phyloP scores from a whole-genome alignment of 2,797 vertebrate species.

The Microhierax caerulescens region DNA sequence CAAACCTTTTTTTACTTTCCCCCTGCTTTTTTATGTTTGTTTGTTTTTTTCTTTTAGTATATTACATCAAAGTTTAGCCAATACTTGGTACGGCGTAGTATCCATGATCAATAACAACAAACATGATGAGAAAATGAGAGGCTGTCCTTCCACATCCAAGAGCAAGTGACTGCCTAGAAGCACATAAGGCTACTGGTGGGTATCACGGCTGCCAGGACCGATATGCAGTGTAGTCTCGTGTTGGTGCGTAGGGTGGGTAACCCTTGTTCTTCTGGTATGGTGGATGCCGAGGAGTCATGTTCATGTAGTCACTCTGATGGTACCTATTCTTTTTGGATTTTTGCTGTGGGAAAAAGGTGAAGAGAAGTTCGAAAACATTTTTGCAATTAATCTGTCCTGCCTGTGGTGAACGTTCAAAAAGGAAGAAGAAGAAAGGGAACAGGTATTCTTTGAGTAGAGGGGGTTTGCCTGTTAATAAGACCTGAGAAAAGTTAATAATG shows the following conservation, averaged over 20 bases:
- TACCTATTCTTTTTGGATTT: conserved; percentile 66
- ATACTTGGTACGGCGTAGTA: neutral
- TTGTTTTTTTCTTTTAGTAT: neutral
- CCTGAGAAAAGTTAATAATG: neutral
- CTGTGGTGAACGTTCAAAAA: neutral
- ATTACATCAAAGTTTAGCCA: neutral
- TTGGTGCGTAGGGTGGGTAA: conserved; percentile 69
- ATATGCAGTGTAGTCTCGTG: conserved; percentile 70
- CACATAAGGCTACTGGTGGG: neutral
- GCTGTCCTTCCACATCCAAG: conserved; percentile 30
- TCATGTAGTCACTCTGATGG: conserved; percentile 80
- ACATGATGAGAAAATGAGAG: neutral
- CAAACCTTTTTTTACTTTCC: neutral
- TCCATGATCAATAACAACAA: neutral
- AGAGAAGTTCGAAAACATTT: neutral
- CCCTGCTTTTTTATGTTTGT: neutral
- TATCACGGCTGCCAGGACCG: conserved; percentile 75
- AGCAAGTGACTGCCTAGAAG: neutral
- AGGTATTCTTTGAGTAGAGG: neutral
- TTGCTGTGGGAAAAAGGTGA: conserved; percentile 45
- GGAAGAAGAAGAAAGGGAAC: neutral
- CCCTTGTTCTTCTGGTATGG: conserved; percentile 68
- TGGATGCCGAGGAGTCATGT: conserved; percentile 75
- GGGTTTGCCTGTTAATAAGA: neutral
- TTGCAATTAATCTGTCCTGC: neutral